Base-by-base conservation (phyloP, 2,888 invertebrate species). In the Deilephila porcellus region DNA sequence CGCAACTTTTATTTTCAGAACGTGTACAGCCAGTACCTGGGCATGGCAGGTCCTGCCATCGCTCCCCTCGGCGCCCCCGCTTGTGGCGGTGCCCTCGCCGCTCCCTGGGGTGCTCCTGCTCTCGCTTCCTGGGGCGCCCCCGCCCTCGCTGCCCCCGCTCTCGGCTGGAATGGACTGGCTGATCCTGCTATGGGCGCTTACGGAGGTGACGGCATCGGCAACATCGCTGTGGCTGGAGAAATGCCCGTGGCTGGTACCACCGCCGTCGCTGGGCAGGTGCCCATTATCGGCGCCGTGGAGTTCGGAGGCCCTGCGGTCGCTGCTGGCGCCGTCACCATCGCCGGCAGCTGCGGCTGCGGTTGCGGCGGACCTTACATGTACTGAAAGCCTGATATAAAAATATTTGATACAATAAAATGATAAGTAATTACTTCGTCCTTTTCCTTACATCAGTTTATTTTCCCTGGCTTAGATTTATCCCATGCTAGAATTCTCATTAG, bases 241-340 rank as follows among this genome's bases (percentile, higher is more conserved):
- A 75, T 86, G 62, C 81, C 80, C 19, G 87, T 85, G n/a, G 80
- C 78, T 25, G 86, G 87, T 56, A 75, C 77, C 56, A 81, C 88
- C 17, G 77, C 76, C 5, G 76, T 82, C 19, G 76, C 79, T 1
- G 84, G 84, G 32, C 80, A 81, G 78, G 80, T 85, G 37, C 83
- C 85, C 74, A 82, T 85, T 77, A 80, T 82, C 75, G 84, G 85
- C 0, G 78, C 78, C 45, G 85, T 85, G n/a, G 76, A 75, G 62
- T 85, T 81, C 74, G 71, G 73, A 0, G 84, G 84, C 19, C 56
- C 74, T 59, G 81, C 83, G 19, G 37, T 73, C 34, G 84, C 82
- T 59, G 77, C 78, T 74, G 86, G 86, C 37, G 53, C 74, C 56
- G 84, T 83, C 34, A 75, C 80, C 56, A 81, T 83, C 73, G 45